Conservation (phyloP, 1,140 invertebrate species). For the Lethocerus indicus region DNA sequence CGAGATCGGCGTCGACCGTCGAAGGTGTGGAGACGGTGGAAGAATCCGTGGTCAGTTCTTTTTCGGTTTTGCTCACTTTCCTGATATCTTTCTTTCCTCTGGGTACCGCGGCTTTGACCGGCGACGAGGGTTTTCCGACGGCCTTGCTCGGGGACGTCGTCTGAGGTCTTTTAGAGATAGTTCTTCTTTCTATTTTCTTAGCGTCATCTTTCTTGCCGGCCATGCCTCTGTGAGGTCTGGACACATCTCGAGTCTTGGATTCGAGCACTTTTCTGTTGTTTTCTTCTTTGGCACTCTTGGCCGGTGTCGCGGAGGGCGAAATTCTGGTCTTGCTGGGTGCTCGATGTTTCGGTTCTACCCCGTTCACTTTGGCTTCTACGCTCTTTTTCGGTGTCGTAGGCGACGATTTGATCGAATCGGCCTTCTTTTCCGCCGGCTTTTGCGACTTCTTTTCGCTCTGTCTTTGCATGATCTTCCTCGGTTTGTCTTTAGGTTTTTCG, state of each 20-base stretch:
- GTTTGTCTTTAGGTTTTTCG: constrained; percentile 30
- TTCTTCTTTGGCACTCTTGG: constrained; percentile 71
- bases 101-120: constrained; percentile 3
- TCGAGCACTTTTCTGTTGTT: constrained; percentile 68
- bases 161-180: constrained; percentile 2
- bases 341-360: constrained; percentile 26
- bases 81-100: constrained; percentile 28
- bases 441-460: constrained; percentile 28
- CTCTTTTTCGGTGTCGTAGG: constrained; percentile 53
- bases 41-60: constrained; percentile 42
- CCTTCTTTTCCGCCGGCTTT: constrained; percentile 33
- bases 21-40: constrained; percentile 49
- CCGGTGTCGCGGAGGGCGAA: constrained; percentile 37
- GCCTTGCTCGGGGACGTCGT: not conserved
- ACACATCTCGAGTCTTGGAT: constrained; percentile 41
- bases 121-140: constrained; percentile 11
- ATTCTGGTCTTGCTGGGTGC: constrained; percentile 28
- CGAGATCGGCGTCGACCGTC: constrained; percentile 29
- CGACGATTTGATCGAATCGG: constrained; percentile 39
- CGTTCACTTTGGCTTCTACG: constrained; percentile 30
- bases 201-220: constrained; percentile 32
- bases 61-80: constrained; percentile 34
- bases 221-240: constrained; percentile 23
- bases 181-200: constrained; percentile 39
- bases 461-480: constrained; percentile 34